A percentile compares a stretch with the other conserved stretches of the same genome.
These are phyloP conservation scores for Taurulus bubalis DNA, from an alignment of 2,113 vertebrate genomes.

Conservation along the genomic window DNA sequence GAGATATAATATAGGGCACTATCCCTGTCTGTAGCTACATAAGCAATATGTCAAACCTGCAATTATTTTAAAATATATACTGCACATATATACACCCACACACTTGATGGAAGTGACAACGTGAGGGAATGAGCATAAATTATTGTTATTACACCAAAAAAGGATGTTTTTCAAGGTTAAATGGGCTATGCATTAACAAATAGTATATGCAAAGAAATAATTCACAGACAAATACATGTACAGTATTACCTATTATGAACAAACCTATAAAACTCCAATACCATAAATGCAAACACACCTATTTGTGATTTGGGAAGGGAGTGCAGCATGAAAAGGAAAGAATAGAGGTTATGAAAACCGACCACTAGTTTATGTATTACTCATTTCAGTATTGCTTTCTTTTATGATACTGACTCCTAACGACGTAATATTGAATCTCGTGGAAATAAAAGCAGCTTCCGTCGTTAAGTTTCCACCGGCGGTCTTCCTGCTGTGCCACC, in stretches of 20 bases:
- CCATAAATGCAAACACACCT: background rate
- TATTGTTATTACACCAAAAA: background rate
- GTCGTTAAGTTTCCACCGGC: slow-evolving; percentile 13
- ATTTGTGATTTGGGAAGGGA: background rate
- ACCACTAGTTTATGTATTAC: background rate
- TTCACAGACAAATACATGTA: background rate
- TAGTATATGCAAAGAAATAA: background rate
- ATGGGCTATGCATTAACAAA: background rate
- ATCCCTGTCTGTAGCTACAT: background rate
- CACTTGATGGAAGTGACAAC: slow-evolving; percentile 10
- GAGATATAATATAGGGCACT: background rate
- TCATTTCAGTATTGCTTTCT: background rate
- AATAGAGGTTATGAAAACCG: background rate
- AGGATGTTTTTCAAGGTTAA: background rate
- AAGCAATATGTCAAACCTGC: slow-evolving; percentile 7
- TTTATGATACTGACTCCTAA: background rate
- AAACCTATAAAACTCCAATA: background rate
- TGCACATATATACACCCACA: no score
- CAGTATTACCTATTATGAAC: background rate
- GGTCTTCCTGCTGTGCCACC: slow-evolving; percentile 22
- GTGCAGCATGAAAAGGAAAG: background rate
- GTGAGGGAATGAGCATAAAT: background rate
- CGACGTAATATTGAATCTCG: slow-evolving; percentile 5
- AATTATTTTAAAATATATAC: background rate
- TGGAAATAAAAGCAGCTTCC: slow-evolving; percentile 3